phyloP scores from a whole-genome alignment of 2,113 vertebrate genomes.

The Octodon degus region DNA sequence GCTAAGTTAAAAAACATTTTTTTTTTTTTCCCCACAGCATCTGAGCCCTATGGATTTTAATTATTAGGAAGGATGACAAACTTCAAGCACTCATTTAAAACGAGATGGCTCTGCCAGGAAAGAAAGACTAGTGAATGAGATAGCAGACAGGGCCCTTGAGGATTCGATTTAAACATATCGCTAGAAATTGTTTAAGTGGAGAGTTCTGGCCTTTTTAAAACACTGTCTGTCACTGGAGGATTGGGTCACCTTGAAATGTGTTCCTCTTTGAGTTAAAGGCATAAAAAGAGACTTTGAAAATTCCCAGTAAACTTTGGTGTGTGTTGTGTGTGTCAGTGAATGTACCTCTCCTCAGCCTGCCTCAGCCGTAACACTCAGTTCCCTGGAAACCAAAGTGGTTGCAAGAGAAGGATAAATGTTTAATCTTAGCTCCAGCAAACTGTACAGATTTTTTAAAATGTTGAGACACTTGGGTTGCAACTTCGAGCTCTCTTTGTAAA shows the following conservation, averaged over 20 bases:
- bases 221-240: slow-evolving; percentile 78
- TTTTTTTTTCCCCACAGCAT: not conserved
- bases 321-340: not conserved
- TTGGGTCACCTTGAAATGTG: slow-evolving; percentile 81
- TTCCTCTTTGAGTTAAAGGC: slow-evolving; percentile 80
- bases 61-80: slow-evolving; percentile 68
- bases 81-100: slow-evolving; percentile 67
- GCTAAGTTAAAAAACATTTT: slow-evolving; percentile 32
- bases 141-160: slow-evolving; percentile 64
- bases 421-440: slow-evolving; percentile 70
- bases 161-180: slow-evolving; percentile 68
- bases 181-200: slow-evolving; percentile 81
- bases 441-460: slow-evolving; percentile 55
- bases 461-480: slow-evolving; percentile 40
- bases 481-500: slow-evolving; percentile 59
- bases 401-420: slow-evolving; percentile 69
- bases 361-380: not conserved
- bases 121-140: slow-evolving; percentile 69
- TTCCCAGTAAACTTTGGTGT: slow-evolving; percentile 65
- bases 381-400: slow-evolving; percentile 69
- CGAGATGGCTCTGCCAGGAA: slow-evolving; percentile 41
- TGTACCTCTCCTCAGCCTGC: slow-evolving; percentile 27
- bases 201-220: slow-evolving; percentile 78
- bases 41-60: slow-evolving; percentile 67
- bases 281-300: slow-evolving; percentile 80